Evolutionary conservation across 2,113 vertebrate genomes (phyloP).

Genomic region (Aegithalos caudatus): DNA sequence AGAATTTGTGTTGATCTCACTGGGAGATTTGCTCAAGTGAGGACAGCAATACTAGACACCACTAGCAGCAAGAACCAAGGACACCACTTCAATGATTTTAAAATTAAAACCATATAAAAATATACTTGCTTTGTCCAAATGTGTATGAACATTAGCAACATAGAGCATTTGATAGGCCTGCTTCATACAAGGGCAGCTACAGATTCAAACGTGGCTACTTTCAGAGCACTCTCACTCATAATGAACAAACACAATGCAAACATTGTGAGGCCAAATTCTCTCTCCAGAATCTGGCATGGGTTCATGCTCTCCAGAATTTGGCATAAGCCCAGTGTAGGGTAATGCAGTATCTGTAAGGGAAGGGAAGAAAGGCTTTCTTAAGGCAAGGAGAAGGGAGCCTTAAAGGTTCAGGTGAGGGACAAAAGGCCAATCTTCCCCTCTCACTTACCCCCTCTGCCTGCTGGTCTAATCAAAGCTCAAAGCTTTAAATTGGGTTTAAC

Average conservation of each 20-base stretch:
- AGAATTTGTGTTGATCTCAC: conserved; percentile 19
- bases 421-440: background rate
- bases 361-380: background rate
- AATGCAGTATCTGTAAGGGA: background rate
- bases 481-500: background rate
- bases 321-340: background rate
- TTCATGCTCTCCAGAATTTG: background rate
- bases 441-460: background rate
- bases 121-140: background rate
- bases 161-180: background rate
- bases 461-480: background rate
- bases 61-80: background rate
- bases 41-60: background rate
- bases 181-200: background rate
- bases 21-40: background rate
- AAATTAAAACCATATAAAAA: conserved; percentile 31
- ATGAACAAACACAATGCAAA: conserved; percentile 3
- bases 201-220: background rate
- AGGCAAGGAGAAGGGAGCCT: background rate
- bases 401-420: background rate
- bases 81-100: conserved; percentile 8
- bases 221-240: background rate
- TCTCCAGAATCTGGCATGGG: background rate
- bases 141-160: background rate
- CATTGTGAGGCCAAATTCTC: conserved; percentile 1